Evolutionary conservation across 2,888 invertebrate species (phyloP).

Genomic region (Automeris io): DNA sequence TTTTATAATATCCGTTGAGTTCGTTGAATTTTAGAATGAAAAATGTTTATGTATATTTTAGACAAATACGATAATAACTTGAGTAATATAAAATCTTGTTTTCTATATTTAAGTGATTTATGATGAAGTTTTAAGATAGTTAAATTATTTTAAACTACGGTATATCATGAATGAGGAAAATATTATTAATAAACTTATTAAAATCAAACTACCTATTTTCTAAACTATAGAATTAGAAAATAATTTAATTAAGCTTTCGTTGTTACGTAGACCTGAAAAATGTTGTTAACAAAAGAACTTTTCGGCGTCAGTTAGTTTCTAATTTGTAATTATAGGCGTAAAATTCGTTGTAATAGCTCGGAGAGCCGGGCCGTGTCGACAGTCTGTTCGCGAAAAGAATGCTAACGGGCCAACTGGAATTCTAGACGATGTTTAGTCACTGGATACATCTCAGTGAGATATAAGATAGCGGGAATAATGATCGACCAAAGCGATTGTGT

Average conservation of each 20-base stretch:
- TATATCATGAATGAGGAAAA: too few relatives aligned
- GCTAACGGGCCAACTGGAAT: constrained; percentile 52
- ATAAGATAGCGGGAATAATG: constrained; percentile 36
- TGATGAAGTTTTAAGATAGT: too few relatives aligned
- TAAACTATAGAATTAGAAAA: background rate
- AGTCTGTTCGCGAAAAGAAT: constrained; percentile 55
- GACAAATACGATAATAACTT: too few relatives aligned
- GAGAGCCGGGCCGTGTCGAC: constrained; percentile 30
- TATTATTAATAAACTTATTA: too few relatives aligned
- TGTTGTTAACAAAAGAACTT: background rate
- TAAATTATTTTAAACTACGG: too few relatives aligned
- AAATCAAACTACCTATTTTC: too few relatives aligned
- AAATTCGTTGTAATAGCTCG: constrained; percentile 50
- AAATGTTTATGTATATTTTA: too few relatives aligned
- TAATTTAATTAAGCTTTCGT: background rate
- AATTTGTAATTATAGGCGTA: constrained; percentile 58
- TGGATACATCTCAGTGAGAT: constrained; percentile 20
- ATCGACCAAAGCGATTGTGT: constrained; percentile 26
- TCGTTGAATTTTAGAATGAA: too few relatives aligned
- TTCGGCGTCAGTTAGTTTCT: constrained; percentile 29
- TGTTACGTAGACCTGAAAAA: background rate
- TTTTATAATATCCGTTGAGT: too few relatives aligned
- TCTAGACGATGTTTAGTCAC: constrained; percentile 33
- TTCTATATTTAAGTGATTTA: too few relatives aligned
- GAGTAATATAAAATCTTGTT: too few relatives aligned